phyloP scores from a whole-genome alignment of 2,888 invertebrate species.

The Leptinotarsa rubiginosa region DNA sequence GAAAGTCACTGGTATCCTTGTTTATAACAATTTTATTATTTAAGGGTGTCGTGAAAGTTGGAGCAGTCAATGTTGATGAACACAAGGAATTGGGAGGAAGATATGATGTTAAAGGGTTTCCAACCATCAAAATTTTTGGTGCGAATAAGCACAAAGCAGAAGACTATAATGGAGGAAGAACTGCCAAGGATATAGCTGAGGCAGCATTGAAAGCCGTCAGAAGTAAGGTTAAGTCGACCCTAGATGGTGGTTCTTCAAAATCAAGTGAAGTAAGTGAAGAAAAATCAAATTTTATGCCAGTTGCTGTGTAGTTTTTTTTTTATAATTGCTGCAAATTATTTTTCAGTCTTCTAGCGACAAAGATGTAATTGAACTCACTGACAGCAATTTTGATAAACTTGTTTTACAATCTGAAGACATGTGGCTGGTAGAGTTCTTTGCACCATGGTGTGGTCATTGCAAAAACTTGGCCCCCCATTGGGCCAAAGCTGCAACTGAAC shows the following conservation, averaged over 20 bases:
- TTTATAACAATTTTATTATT: no score
- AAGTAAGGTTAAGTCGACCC: conserved; percentile 79
- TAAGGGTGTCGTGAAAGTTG: conserved; percentile 92
- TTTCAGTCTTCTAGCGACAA: conserved; percentile 63
- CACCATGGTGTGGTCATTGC: conserved; percentile 97
- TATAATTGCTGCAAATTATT: not conserved
- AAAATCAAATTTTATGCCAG: not conserved
- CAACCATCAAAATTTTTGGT: conserved; percentile 95
- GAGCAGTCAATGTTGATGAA: conserved; percentile 92
- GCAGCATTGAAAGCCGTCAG: conserved; percentile 83
- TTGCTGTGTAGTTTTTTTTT: not conserved
- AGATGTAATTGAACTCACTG: conserved; percentile 93
- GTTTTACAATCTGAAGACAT: conserved; percentile 94
- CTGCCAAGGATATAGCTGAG: conserved; percentile 88
- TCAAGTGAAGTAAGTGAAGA: conserved; percentile 49
- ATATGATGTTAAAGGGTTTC: conserved; percentile 91
- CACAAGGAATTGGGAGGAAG: conserved; percentile 84
- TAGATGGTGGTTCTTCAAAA: conserved; percentile 67
- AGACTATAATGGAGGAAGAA: conserved; percentile 87
- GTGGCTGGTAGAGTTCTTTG: conserved; percentile 98
- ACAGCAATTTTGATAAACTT: conserved; percentile 92
- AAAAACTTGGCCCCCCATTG: conserved; percentile 97
- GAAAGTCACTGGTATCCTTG: no score
- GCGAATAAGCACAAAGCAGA: conserved; percentile 84
- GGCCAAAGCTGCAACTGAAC: conserved; percentile 92